These are phyloP conservation scores for Dryobota labecula DNA, from an alignment of 2,888 invertebrate genomes.

Conservation along the genomic window DNA sequence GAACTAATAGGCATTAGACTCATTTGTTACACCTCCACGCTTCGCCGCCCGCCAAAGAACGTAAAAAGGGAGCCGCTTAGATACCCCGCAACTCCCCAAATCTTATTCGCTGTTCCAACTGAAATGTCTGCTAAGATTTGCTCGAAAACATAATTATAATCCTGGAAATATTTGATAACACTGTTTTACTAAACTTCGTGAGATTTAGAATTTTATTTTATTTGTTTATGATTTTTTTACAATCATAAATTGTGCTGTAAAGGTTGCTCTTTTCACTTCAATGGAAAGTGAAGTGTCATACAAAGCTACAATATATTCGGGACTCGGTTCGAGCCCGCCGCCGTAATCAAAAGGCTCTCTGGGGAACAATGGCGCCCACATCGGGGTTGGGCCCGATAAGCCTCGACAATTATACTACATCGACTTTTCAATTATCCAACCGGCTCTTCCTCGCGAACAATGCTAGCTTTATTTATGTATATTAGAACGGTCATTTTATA, in stretches of 20 bases:
- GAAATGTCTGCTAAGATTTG: constrained; percentile 63
- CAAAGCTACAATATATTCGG: constrained; percentile 88
- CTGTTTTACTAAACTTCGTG: constrained; percentile 28
- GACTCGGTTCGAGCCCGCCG: constrained; percentile 81
- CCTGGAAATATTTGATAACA: constrained; percentile 50
- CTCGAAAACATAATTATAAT: constrained; percentile 58
- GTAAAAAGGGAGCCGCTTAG: constrained; percentile 80
- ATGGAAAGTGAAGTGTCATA: constrained; percentile 88
- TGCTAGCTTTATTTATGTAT: constrained; percentile 89
- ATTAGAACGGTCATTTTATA: constrained; percentile 89
- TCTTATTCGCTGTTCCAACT: constrained; percentile 71
- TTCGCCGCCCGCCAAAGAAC: constrained; percentile 83
- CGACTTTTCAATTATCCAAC: constrained; percentile 90
- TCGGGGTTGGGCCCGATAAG: constrained; percentile 88
- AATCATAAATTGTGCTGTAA: constrained; percentile 70
- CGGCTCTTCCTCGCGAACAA: constrained; percentile 87
- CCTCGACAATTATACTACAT: constrained; percentile 90
- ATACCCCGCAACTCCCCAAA: constrained; percentile 76
- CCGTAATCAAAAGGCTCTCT: constrained; percentile 90
- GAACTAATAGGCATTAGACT: constrained; percentile 87
- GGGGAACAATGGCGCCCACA: constrained; percentile 90
- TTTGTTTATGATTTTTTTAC: constrained; percentile 56
- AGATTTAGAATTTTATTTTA: constrained; percentile 32
- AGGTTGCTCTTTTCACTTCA: constrained; percentile 84
- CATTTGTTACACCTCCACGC: constrained; percentile 87